Evolutionary conservation across 2,113 vertebrate genomes (phyloP).

Genomic region (Ceyx melanurus): DNA sequence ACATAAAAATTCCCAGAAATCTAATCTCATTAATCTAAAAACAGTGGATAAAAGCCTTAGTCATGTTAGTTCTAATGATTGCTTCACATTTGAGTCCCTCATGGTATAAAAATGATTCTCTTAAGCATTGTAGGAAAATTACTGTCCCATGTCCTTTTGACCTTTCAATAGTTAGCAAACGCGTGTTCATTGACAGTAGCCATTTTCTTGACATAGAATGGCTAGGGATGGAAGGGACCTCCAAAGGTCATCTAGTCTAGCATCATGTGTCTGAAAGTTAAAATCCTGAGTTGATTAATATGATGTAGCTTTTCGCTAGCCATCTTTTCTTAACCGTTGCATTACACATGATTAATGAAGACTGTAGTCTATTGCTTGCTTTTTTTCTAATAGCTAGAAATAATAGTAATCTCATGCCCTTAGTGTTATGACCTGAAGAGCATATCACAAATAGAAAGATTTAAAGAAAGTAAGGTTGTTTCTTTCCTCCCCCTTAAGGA

Average conservation of each 20-base stretch:
- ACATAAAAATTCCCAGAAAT: background rate
- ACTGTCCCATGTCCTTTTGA: background rate
- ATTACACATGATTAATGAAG: background rate
- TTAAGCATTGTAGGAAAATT: background rate
- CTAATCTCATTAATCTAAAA: background rate
- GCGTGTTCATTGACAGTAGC: background rate
- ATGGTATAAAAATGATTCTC: background rate
- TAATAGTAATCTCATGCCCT: background rate
- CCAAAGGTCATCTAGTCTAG: too few relatives aligned
- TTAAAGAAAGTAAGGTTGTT: background rate
- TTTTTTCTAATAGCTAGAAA: background rate
- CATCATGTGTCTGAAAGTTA: background rate
- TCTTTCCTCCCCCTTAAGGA: background rate
- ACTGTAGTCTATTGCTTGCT: background rate
- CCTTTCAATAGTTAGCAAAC: background rate
- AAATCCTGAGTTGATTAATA: background rate
- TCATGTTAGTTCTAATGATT: background rate
- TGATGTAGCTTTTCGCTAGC: background rate
- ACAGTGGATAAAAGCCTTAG: background rate
- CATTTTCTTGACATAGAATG: background rate
- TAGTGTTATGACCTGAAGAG: background rate
- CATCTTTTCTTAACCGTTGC: background rate
- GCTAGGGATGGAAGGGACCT: too few relatives aligned
- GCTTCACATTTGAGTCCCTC: background rate
- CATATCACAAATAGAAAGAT: background rate